These are phyloP conservation scores for Epicampocera succincta DNA, from an alignment of 2,888 invertebrate genomes.

Conservation along the genomic window DNA sequence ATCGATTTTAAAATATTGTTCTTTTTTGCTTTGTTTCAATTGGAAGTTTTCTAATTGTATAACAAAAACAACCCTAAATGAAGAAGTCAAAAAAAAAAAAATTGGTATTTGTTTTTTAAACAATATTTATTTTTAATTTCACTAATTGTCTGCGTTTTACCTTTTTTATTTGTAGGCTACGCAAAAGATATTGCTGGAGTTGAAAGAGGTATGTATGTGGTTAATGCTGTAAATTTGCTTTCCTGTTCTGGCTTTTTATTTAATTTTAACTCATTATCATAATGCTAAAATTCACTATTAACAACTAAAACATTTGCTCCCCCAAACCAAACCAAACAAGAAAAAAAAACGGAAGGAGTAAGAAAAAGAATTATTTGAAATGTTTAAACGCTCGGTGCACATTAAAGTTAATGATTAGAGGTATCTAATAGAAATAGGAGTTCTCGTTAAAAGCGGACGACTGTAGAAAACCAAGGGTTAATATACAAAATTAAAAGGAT, in stretches of 20 bases:
- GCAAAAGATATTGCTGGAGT: conserved; percentile 82
- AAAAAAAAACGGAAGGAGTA: background rate
- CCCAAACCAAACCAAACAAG: background rate
- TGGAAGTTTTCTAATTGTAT: too few relatives aligned
- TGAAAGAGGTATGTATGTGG: conserved; percentile 80
- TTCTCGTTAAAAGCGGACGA: conserved; percentile 10
- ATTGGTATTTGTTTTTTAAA: conserved; percentile 1
- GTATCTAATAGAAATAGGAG: conserved; percentile 36
- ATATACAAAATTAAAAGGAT: conserved; percentile 8
- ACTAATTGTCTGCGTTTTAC: conserved; percentile 33
- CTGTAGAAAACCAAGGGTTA: conserved; percentile 3
- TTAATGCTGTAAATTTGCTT: conserved; percentile 16
- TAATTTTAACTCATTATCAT: conserved; percentile 48
- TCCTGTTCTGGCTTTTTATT: background rate
- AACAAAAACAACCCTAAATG: too few relatives aligned
- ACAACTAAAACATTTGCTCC: conserved; percentile 32
- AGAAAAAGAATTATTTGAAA: conserved; percentile 43
- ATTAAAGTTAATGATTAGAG: conserved; percentile 59
- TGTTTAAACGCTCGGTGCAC: conserved; percentile 34
- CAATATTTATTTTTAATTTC: conserved; percentile 24
- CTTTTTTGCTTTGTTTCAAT: too few relatives aligned
- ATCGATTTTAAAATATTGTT: too few relatives aligned
- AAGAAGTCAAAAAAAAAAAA: background rate
- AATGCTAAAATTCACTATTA: conserved; percentile 41
- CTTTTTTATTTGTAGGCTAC: conserved; percentile 83